Base-by-base conservation (phyloP, 1,140 invertebrate species). In the Trachymyrmex septentrionalis region DNA sequence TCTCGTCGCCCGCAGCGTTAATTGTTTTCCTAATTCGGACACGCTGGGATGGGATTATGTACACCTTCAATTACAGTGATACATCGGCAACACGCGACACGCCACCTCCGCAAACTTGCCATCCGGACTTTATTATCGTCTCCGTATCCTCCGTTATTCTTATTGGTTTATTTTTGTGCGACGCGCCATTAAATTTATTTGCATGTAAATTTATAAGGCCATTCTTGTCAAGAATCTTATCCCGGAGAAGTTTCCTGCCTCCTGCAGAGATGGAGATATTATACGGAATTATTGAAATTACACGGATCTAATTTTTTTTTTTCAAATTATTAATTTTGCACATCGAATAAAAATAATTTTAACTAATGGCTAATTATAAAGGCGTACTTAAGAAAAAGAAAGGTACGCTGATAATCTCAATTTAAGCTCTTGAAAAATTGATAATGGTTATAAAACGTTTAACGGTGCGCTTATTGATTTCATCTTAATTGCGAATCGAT, bases 21-120 rank as follows among this genome's bases (percentile, higher is more conserved):
- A 91, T 91, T 90, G 89, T 90, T 90, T 86, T 88, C 73, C 87
- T 88, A 90, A 91, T 91, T 90, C 85, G 80, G 48, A 72, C 64
- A 30, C 38, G 61, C 50, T 57, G 16, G 73, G 59, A 67, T 61
- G 85, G 21, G 53, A 90, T 91, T 88, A 88, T 88, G 85, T 86
- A 86, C 85, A 86, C 69, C 78, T 81, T 69, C 76, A 88, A 88
- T 88, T 88, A 88, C 85, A 81, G 64, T 81, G 84, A 88, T 88
- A 85, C 85, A 88, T 88, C 85, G 85, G 50, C 85, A 73, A 82
- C 84, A 86, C 84, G 76, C 63, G 84, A 86, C 76, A 72, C 53
- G 53, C 63, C 84, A 50, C 76, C 84, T 81, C 84, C 75, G 61
- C 61, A 53, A 67, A 50, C 24, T 30, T 16, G 30, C n/a, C 57